Evolutionary conservation across 2,113 vertebrate species (phyloP).

Genomic region (Gopherus evgoodei): DNA sequence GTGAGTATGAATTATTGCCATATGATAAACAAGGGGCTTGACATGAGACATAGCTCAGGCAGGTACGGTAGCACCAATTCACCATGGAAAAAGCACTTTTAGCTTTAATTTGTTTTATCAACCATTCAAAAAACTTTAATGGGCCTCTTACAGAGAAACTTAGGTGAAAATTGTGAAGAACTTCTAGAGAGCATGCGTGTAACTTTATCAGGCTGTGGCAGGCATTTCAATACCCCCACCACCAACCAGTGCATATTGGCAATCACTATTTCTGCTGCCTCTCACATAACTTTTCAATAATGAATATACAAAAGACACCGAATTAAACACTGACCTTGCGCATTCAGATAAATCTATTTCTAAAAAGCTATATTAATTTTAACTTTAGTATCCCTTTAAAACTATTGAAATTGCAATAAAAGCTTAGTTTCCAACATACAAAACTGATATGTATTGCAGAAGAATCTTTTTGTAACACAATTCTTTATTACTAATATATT

Average conservation of each 20-base stretch:
- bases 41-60: background rate
- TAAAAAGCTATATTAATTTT: background rate
- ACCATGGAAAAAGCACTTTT: background rate
- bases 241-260: background rate
- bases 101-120: background rate
- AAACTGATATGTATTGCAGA: rapidly evolving
- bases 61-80: background rate
- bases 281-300: background rate
- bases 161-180: background rate
- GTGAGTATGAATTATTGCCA: background rate
- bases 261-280: background rate
- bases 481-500: background rate
- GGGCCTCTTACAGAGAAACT: background rate
- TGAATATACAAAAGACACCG: background rate
- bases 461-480: rapidly evolving
- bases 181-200: background rate
- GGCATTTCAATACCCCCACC: background rate
- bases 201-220: background rate
- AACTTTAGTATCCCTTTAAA: background rate
- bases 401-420: background rate
- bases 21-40: background rate
- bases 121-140: background rate
- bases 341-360: background rate
- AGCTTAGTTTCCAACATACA: background rate
- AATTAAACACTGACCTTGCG: background rate